Evolutionary conservation across 2,113 vertebrate genomes (phyloP).

Genomic region (Galemys pyrenaicus): DNA sequence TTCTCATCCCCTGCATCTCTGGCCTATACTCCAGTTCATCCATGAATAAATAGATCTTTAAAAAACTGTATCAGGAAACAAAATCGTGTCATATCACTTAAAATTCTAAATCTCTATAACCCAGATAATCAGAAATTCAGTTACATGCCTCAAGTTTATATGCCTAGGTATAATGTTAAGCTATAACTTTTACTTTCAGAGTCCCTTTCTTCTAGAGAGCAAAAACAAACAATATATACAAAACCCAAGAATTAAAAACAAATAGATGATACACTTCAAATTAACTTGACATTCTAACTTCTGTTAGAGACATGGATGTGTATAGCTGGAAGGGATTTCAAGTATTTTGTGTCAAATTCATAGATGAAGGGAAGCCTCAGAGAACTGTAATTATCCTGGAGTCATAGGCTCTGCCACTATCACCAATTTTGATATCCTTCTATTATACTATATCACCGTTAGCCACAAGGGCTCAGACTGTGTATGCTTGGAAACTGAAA

Average conservation of each 20-base stretch:
- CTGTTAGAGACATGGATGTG: background rate
- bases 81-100: background rate
- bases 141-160: background rate
- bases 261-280: background rate
- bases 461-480: background rate
- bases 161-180: background rate
- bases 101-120: background rate
- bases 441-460: rapidly evolving
- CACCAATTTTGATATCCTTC: background rate
- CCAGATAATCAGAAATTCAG: background rate
- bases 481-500: background rate
- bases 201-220: background rate
- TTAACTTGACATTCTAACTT: background rate
- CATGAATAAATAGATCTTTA: too few relatives aligned
- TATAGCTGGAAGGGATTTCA: background rate
- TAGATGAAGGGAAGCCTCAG: background rate
- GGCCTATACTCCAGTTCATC: too few relatives aligned
- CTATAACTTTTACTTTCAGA: background rate
- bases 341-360: background rate
- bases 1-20: too few relatives aligned
- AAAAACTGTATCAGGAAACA: too few relatives aligned
- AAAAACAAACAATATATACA: background rate
- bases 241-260: background rate
- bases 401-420: background rate
- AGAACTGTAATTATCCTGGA: background rate